These are phyloP conservation scores for Tenualosa thibaudeaui DNA, from an alignment of 2,797 vertebrate species.

Conservation along the genomic window DNA sequence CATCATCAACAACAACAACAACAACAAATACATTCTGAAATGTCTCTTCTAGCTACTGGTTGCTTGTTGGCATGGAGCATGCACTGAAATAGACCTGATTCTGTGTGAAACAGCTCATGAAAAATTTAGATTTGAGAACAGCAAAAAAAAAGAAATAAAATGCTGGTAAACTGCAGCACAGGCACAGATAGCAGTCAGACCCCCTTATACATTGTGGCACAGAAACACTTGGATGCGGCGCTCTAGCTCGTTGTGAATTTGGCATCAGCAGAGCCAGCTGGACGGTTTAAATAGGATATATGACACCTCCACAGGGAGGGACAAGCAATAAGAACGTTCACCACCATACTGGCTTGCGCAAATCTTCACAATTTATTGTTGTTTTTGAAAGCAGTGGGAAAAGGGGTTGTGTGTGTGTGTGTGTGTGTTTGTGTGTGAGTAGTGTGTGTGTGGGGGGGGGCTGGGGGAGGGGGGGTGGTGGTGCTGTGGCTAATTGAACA, in stretches of 20 bases:
- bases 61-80: too few relatives aligned
- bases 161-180: neutral
- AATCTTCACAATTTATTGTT: constrained; percentile 23
- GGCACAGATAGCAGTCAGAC: neutral
- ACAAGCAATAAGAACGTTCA: neutral
- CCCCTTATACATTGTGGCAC: neutral
- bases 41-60: neutral
- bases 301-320: constrained; percentile 7
- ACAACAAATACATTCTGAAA: neutral
- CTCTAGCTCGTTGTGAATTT: neutral
- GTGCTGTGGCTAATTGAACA: constrained; percentile 8
- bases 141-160: neutral
- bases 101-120: neutral
- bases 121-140: neutral
- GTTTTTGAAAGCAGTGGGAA: neutral
- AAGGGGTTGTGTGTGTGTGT: neutral
- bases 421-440: neutral
- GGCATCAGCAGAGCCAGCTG: neutral
- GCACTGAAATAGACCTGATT: neutral
- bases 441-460: neutral
- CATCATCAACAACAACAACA: neutral
- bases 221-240: constrained; percentile 3
- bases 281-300: constrained; percentile 24
- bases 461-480: neutral
- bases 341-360: neutral